Evolutionary conservation across 2,113 vertebrate genomes (phyloP).

Genomic region (Perccottus glenii): DNA sequence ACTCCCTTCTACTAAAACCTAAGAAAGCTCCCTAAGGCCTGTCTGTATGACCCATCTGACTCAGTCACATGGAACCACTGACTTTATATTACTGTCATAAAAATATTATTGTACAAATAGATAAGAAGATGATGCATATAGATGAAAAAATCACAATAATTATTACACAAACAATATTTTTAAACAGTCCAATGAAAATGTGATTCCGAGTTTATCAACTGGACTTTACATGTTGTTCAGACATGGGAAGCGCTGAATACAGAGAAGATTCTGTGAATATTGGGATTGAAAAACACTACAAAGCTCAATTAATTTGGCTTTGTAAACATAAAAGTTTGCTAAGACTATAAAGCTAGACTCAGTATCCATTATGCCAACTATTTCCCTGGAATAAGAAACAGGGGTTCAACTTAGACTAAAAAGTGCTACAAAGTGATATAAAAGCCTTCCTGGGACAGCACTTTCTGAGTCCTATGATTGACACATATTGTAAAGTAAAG

Average conservation of each 20-base stretch:
- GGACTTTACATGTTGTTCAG: background rate
- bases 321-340: no score
- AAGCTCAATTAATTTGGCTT: no score
- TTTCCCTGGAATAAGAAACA: no score
- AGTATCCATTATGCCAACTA: no score
- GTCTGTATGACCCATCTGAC: constrained; percentile 23
- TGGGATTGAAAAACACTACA: background rate
- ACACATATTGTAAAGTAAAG: no score
- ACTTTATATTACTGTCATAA: background rate
- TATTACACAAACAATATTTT: no score
- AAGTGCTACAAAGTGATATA: no score
- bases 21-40: constrained; percentile 26
- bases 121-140: background rate
- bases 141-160: background rate
- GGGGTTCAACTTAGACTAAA: no score
- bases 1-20: constrained; percentile 8
- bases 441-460: no score
- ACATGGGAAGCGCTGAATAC: background rate
- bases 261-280: background rate
- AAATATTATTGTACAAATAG: background rate
- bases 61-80: constrained; percentile 35
- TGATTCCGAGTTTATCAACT: background rate
- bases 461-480: no score
- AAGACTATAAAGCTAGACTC: no score
- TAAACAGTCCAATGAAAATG: background rate